Evolutionary conservation across 2,797 vertebrate genomes (phyloP).

Genomic region (Notolabrus celidotus): DNA sequence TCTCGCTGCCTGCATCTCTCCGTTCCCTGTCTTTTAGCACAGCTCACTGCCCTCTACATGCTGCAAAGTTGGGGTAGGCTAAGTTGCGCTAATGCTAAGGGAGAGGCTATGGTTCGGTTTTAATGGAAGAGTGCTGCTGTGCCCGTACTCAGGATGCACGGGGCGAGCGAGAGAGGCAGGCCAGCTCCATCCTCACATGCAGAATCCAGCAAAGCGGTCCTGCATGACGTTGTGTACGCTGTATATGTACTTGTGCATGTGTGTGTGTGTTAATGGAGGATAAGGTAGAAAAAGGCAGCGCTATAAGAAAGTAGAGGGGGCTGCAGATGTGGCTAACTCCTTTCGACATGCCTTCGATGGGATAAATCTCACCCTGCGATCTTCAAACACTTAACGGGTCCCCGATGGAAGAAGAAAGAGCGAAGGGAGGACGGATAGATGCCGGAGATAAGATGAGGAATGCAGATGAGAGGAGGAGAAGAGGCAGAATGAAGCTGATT

Average conservation of each 20-base stretch:
- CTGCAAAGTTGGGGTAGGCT: conserved; percentile 58
- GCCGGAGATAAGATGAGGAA: conserved; percentile 67
- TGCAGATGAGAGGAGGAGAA: conserved; percentile 56
- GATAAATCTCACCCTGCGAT: conserved; percentile 63
- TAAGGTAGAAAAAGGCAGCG: neutral
- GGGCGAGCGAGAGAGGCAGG: conserved; percentile 30
- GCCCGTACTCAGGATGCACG: conserved; percentile 34
- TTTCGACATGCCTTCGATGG: conserved; percentile 61
- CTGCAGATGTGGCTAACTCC: conserved; percentile 55
- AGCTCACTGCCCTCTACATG: conserved; percentile 81
- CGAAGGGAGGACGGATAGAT: conserved; percentile 49
- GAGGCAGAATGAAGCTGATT: conserved; percentile 23
- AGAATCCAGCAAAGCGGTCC: conserved; percentile 47
- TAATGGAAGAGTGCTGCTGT: conserved; percentile 68
- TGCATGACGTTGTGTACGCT: conserved; percentile 40
- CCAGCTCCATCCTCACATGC: conserved; percentile 58
- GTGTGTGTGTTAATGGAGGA: conserved; percentile 17
- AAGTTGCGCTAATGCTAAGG: conserved; percentile 35
- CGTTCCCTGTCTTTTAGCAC: conserved; percentile 80
- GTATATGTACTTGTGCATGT: neutral
- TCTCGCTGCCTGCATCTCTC: conserved; percentile 71
- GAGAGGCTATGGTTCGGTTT: conserved; percentile 47
- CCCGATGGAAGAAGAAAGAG: conserved; percentile 34
- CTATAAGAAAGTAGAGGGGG: conserved; percentile 34
- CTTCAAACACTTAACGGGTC: conserved; percentile 63